These are phyloP conservation scores for Physocephala rufipes DNA, from an alignment of 2,888 invertebrate species.

Conservation along the genomic window DNA sequence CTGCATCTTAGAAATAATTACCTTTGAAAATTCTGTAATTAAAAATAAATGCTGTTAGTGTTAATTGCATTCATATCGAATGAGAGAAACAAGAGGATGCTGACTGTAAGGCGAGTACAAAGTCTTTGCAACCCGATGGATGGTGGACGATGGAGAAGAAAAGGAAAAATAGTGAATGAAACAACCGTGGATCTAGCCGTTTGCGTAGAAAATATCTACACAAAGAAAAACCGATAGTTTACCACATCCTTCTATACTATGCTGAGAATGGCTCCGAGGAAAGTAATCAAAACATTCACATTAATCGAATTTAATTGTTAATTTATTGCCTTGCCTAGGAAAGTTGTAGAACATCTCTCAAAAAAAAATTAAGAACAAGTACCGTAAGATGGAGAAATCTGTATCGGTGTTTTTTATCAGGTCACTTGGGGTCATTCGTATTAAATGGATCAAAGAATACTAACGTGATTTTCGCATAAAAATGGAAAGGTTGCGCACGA, in stretches of 20 bases:
- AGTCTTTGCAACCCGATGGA: neutral
- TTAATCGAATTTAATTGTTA: slow-evolving; percentile 44
- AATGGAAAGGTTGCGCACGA: too few species aligned
- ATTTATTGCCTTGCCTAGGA: slow-evolving; percentile 37
- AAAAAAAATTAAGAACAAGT: too few species aligned
- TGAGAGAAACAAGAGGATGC: slow-evolving; percentile 6
- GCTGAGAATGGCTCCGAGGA: slow-evolving; percentile 2
- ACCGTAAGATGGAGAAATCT: neutral
- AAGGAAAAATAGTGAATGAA: too few species aligned
- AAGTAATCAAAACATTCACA: slow-evolving; percentile 27
- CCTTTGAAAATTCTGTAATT: slow-evolving; percentile 11
- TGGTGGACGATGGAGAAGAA: too few species aligned
- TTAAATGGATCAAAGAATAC: neutral
- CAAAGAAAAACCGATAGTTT: neutral
- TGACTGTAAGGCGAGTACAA: neutral
- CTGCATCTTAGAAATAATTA: neutral
- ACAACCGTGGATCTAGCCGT: too few species aligned
- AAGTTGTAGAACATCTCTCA: too few species aligned
- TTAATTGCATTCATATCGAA: slow-evolving; percentile 4
- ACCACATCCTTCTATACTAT: neutral
- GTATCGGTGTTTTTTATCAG: neutral
- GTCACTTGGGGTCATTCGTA: slow-evolving; percentile 1
- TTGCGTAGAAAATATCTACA: neutral
- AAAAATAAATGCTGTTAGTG: slow-evolving; percentile 23
- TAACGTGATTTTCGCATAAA: neutral